Base-by-base conservation (phyloP, 2,113 vertebrate species). In the Chaetorhynchus papuensis region DNA sequence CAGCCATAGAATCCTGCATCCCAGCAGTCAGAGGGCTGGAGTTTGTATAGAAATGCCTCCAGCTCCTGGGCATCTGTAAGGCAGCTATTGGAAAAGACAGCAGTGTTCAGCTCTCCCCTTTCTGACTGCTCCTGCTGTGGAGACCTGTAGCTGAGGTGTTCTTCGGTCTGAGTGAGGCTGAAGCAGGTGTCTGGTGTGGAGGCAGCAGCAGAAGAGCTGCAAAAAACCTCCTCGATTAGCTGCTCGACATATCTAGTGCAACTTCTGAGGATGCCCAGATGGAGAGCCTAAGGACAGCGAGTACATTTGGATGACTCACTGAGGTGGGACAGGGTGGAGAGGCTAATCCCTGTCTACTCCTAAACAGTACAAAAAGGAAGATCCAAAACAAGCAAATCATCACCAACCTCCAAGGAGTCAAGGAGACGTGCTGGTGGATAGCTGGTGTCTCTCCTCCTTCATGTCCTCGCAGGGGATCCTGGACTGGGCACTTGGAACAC, bases 331-430 rank as follows among this genome's bases (percentile, higher is more conserved):
- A 92, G 86, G 91, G 82, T 92, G 89, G 93, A 94, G 72, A 92
- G 33, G 39, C 80, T 93, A 92, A 93, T 92, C 80, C 93, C 89
- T 90, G 35, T 92, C 66, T 90, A 56, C 69, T 92, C n/a, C 91
- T 81, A 57, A 75, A 83, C 83, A 92, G 64, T 50, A 95, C 76
- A 78, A 47, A 95, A 90, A 86, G 30, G 63, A 64, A 86, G 79
- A 83, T 97, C 92, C 95, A 94, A 94, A 96, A 80, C 68, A 92
- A 87, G 91, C 91, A 93, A 71, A 89, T 92, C 76, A 66, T 92
- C 80, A 93, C 35, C 80, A 84, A 52, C 47, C 72, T 86, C 68
- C 33, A 39, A 74, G 41, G 54, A 90, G 86, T 47, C 79, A 85
- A 92, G 89, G 56, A 93, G 94, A 78, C 15, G 8, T 30, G 30